Base-by-base conservation (phyloP, 2,888 invertebrate species). In the Plagodis dolabraria region DNA sequence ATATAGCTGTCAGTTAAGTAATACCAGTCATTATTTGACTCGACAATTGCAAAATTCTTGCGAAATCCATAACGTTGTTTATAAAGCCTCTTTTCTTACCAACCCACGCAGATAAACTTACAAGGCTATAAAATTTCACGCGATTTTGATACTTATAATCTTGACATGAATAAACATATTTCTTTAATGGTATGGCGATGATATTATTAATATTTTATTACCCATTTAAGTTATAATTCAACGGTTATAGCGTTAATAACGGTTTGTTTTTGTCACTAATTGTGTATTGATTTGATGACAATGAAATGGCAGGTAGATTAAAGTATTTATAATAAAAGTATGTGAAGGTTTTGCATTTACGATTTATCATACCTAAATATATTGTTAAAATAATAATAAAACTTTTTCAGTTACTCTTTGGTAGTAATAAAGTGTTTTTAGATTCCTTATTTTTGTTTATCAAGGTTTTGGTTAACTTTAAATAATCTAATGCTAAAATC, bases 1-100 rank as follows among this genome's bases (percentile, higher is more conserved):
- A 64, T 64, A 58, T 48, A 65, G 56, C 60, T 60, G 68, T 57
- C 66, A 66, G 69, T 79, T 74, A 73, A 66, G 77, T 72, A 80
- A 76, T 67, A 67, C n/a, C 46, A 42, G 65, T 72, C 71, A 78
- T 80, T 82, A 81, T 81, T 77, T 74, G 73, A 71, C 65, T 70
- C 73, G 72, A 72, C 69, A 75, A 77, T 84, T 86, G 80, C 79
- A 78, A 82, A 79, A 73, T 66, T 66, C 72, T 85, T 85, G 80
- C 80, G 76, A 82, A 85, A 86, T 51, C 76, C 56, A 50, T 54
- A 57, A 53, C 65, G 64, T 69, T 78, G 77, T 77, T 22, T 22
- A 72, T 71, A 72, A 70, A 76, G 75, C 70, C 74, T 76, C 70
- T 56, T 60, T 70, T 75, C 69, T 67, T 62, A 68, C 58, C 74